phyloP scores from a whole-genome alignment of 2,113 vertebrate genomes.

The Lichenostomus cassidix region DNA sequence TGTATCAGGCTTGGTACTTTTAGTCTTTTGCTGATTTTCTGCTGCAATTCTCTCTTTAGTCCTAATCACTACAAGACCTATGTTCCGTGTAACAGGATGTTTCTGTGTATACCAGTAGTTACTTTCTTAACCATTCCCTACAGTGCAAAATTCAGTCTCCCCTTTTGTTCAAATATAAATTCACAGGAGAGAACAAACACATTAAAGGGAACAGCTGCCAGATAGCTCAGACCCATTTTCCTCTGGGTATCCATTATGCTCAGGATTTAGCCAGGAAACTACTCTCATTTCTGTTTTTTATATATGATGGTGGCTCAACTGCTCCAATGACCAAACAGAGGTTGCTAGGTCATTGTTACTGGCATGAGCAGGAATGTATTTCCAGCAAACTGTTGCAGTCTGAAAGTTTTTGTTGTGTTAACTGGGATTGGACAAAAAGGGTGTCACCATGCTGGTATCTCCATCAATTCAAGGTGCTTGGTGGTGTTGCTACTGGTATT shows the following conservation, averaged over 20 bases:
- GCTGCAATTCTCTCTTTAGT: background rate
- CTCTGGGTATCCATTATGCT: background rate
- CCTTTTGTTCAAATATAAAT: background rate
- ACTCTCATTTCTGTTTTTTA: background rate
- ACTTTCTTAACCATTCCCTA: background rate
- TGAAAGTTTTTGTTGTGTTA: background rate
- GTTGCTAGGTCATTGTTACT: background rate
- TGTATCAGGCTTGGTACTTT: background rate
- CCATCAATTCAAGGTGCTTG: background rate
- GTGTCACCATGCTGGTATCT: background rate
- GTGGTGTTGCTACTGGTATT: rapidly evolving
- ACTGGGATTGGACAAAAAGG: background rate
- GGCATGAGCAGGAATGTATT: background rate
- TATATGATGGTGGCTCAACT: background rate
- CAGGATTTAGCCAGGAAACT: background rate
- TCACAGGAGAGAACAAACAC: background rate
- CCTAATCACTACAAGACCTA: rapidly evolving
- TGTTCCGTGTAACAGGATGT: background rate
- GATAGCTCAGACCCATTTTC: background rate
- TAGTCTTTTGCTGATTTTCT: background rate
- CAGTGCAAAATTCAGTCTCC: background rate
- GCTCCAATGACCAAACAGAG: background rate
- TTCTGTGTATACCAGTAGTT: background rate
- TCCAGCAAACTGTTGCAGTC: background rate
- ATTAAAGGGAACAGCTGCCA: background rate